These are phyloP conservation scores for Bubo bubo DNA, from an alignment of 2,113 vertebrate genomes.

Conservation along the genomic window DNA sequence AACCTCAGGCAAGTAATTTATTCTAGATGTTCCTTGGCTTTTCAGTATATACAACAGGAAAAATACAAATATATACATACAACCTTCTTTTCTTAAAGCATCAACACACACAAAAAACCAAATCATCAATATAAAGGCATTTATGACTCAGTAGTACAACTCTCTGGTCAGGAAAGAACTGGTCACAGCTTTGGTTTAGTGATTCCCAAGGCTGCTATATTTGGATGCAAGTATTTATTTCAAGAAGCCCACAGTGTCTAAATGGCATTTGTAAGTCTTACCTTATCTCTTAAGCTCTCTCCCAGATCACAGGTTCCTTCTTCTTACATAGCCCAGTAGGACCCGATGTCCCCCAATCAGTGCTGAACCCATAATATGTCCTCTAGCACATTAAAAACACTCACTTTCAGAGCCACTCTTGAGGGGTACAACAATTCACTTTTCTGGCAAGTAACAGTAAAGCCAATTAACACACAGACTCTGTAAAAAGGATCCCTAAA, in stretches of 20 bases:
- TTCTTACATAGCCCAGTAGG: neutral
- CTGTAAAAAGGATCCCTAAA: neutral
- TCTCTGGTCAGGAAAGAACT: neutral
- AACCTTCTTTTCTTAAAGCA: neutral
- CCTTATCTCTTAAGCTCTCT: neutral
- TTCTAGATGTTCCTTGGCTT: neutral
- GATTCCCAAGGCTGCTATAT: neutral
- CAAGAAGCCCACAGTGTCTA: accelerated
- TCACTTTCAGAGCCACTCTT: neutral
- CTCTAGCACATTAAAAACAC: neutral
- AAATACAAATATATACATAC: neutral
- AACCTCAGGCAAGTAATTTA: neutral
- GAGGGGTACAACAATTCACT: neutral
- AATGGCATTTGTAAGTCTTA: neutral
- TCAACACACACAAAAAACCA: neutral
- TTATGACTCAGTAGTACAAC: neutral
- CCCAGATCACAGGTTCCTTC: neutral
- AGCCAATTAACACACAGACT: neutral
- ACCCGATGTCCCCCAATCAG: accelerated
- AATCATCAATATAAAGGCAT: neutral
- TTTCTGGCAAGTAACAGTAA: neutral
- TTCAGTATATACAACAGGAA: neutral
- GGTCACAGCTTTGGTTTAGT: neutral
- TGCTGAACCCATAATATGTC: neutral
- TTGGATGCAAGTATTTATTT: neutral